Conservation (phyloP, 1,140 invertebrate genomes). For the Hydropsyche tenuis region DNA sequence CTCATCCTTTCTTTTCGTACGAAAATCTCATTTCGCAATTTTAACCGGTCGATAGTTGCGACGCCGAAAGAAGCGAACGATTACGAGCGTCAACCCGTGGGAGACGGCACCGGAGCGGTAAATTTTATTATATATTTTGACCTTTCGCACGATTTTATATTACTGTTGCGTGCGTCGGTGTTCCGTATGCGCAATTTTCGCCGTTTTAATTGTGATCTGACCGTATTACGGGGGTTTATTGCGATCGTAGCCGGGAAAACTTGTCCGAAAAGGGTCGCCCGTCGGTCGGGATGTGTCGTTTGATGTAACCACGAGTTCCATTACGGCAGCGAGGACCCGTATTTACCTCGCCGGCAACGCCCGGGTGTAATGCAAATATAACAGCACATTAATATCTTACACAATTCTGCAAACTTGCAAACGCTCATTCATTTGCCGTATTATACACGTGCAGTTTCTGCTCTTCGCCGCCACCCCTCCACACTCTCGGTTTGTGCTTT, state of each 20-base stretch:
- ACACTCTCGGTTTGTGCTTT: not conserved
- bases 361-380: conserved; percentile 36
- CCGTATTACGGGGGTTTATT: conserved; percentile 21
- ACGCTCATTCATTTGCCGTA: conserved; percentile 38
- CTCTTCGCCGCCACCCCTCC: not conserved
- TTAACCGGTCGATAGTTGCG: conserved; percentile 9
- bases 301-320: conserved; percentile 29
- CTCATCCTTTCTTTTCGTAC: not conserved
- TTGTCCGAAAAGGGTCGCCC: conserved; percentile 29
- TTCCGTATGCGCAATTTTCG: too few species aligned
- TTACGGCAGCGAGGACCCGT: conserved; percentile 26
- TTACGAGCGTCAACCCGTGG: not conserved
- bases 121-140: not conserved
- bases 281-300: conserved; percentile 1
- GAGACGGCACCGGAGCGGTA: not conserved
- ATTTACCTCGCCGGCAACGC: conserved; percentile 33
- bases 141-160: not conserved
- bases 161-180: conserved; percentile 17
- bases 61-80: not conserved
- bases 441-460: conserved; percentile 21
- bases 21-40: conserved; percentile 25
- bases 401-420: conserved; percentile 42
- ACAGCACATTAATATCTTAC: conserved; percentile 43
- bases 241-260: conserved; percentile 21
- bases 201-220: not conserved